These are phyloP conservation scores for Euphysa ruthae DNA, from an alignment of 30 jellyfish, hydroid and myxozoan species.

Conservation along the genomic window DNA sequence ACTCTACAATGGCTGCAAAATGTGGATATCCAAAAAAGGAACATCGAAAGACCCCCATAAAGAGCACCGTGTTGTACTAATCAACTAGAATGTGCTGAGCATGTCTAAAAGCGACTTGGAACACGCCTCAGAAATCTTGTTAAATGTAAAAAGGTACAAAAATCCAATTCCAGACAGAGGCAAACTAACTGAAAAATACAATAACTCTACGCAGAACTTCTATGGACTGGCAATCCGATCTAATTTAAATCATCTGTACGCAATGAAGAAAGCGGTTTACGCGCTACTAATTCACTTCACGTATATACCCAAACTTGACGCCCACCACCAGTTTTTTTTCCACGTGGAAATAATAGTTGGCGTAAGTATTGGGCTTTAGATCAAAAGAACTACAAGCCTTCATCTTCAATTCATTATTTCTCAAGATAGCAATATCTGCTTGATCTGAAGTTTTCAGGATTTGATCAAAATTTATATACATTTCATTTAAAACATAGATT, in stretches of 20 bases:
- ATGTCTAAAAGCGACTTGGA: neutral
- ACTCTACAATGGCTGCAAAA: no score
- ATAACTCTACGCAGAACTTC: neutral
- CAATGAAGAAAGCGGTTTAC: slow-evolving; percentile 14
- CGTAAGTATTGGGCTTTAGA: slow-evolving; percentile 8
- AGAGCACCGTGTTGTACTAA: neutral
- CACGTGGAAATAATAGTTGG: neutral
- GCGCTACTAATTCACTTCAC: slow-evolving; percentile 4
- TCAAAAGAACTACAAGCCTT: neutral
- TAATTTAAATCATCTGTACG: neutral
- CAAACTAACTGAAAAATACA: no score
- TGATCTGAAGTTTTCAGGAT: slow-evolving; percentile 1
- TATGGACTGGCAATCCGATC: neutral
- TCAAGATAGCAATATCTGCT: neutral
- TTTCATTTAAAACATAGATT: neutral
- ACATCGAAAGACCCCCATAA: no score
- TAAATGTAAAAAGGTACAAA: neutral
- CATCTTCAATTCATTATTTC: slow-evolving; percentile 7
- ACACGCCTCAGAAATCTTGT: slow-evolving; percentile 5
- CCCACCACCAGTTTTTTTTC: slow-evolving; percentile 15
- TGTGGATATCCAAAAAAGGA: no score
- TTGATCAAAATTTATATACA: neutral
- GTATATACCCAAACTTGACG: neutral
- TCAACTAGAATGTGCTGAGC: slow-evolving; percentile 6
- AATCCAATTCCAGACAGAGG: neutral